Evolutionary conservation across 2,797 vertebrate genomes (phyloP).

Genomic region (Delichon dasypus): DNA sequence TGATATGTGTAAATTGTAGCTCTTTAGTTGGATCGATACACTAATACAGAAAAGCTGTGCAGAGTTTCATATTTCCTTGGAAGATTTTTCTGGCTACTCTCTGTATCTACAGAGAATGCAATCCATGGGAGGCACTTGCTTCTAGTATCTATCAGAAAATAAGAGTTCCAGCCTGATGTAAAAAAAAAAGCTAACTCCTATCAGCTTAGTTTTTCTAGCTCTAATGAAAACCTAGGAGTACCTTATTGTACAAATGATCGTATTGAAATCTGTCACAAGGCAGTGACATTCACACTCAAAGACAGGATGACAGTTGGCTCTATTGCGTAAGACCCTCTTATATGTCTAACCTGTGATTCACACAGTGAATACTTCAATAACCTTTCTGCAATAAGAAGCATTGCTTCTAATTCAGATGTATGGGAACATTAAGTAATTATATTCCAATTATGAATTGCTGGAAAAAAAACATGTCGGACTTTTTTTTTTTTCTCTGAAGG

Average conservation of each 20-base stretch:
- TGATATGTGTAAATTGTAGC: not conserved
- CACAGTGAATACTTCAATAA: not conserved
- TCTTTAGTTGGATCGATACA: not conserved
- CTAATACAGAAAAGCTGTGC: not conserved
- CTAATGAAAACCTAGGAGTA: not conserved
- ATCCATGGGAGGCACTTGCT: not conserved
- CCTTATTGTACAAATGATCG: not conserved
- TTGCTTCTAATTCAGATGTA: not conserved
- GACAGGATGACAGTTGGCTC: not conserved
- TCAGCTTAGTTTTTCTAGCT: not conserved
- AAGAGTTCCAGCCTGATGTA: not conserved
- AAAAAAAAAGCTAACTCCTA: not conserved
- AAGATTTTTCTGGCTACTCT: not conserved
- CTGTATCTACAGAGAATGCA: not conserved
- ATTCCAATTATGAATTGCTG: not conserved
- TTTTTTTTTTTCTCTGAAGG: slow-evolving; percentile 12
- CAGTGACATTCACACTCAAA: not conserved
- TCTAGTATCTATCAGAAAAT: not conserved
- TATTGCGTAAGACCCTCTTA: not conserved
- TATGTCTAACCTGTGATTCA: slow-evolving; percentile 15
- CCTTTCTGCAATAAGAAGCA: not conserved
- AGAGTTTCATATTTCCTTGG: not conserved
- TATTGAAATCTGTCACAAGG: not conserved
- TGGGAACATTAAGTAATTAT: slow-evolving; percentile 18
- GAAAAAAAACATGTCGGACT: not conserved